Evolutionary conservation across 1,140 invertebrate species (phyloP).

Genomic region (Philotrypesis tridentata): DNA sequence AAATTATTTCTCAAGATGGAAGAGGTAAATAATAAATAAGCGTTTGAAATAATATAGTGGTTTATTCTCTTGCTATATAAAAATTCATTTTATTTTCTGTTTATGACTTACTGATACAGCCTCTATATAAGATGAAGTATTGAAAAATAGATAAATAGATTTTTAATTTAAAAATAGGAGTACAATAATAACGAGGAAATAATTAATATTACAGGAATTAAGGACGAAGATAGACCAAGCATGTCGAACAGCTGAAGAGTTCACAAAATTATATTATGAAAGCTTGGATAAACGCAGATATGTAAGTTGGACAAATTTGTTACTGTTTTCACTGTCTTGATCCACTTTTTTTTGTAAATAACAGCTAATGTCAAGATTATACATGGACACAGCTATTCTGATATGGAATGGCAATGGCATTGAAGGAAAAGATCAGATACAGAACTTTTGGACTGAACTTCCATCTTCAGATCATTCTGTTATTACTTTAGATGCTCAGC

Average conservation of each 20-base stretch:
- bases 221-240: constrained; percentile 82
- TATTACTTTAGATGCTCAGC: constrained; percentile 85
- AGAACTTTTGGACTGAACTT: constrained; percentile 85
- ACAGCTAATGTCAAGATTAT: constrained; percentile 83
- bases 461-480: constrained; percentile 82
- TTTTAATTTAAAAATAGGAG: constrained; percentile 1
- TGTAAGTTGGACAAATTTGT: constrained; percentile 72
- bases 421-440: constrained; percentile 82
- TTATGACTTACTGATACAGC: background rate
- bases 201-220: constrained; percentile 63
- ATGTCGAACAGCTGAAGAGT: constrained; percentile 85
- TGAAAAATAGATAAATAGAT: background rate
- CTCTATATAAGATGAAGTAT: too few relatives aligned
- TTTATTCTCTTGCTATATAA: background rate
- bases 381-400: constrained; percentile 84
- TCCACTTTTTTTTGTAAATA: constrained; percentile 55
- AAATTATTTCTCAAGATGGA: constrained; percentile 2
- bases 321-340: background rate
- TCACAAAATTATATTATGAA: constrained; percentile 88
- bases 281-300: constrained; percentile 87
- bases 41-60: background rate
- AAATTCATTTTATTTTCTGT: constrained; percentile 6
- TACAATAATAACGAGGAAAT: background rate
- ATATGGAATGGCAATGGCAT: constrained; percentile 91
- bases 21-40: constrained; percentile 12